A percentile compares a stretch with the other conserved stretches of the same genome.
phyloP scores from a whole-genome alignment of 2,113 vertebrate genomes.

The Apistogramma diplotaenia region DNA sequence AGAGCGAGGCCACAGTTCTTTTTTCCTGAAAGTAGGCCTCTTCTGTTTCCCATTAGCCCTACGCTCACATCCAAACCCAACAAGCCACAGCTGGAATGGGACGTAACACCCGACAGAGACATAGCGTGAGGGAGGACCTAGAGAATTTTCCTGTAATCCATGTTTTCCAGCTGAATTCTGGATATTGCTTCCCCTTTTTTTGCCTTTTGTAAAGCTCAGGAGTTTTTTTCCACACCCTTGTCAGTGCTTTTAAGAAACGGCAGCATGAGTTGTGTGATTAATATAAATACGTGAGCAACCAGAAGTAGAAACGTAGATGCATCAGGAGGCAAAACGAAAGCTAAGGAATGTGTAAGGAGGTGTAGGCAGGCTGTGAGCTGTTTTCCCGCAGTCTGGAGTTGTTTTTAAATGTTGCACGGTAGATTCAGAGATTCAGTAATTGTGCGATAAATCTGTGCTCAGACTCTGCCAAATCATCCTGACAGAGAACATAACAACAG shows the following conservation, averaged over 20 bases:
- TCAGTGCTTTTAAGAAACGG: not conserved
- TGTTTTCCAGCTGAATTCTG: not conserved
- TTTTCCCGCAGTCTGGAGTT: constrained; percentile 13
- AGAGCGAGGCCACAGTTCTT: constrained; percentile 10
- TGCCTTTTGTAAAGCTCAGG: not conserved
- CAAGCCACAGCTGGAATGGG: not conserved
- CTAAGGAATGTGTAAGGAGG: constrained; percentile 6
- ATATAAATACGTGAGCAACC: not conserved
- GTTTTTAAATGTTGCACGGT: constrained; percentile 14
- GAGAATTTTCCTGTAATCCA: not conserved
- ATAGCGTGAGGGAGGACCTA: not conserved
- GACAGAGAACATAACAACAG: no score
- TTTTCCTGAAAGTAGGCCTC: constrained; percentile 36
- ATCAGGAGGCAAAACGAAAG: not conserved
- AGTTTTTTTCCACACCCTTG: not conserved
- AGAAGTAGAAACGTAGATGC: not conserved
- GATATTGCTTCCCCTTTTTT: not conserved
- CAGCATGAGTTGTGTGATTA: not conserved
- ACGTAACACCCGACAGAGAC: not conserved
- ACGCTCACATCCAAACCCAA: constrained; percentile 8
- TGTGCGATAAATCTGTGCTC: not conserved
- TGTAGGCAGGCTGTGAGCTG: not conserved
- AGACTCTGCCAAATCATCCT: no score
- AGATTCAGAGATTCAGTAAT: constrained; percentile 23
- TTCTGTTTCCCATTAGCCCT: constrained; percentile 57